Evolutionary conservation across 2,888 invertebrate genomes (phyloP).

Genomic region (Gortyna flavago): DNA sequence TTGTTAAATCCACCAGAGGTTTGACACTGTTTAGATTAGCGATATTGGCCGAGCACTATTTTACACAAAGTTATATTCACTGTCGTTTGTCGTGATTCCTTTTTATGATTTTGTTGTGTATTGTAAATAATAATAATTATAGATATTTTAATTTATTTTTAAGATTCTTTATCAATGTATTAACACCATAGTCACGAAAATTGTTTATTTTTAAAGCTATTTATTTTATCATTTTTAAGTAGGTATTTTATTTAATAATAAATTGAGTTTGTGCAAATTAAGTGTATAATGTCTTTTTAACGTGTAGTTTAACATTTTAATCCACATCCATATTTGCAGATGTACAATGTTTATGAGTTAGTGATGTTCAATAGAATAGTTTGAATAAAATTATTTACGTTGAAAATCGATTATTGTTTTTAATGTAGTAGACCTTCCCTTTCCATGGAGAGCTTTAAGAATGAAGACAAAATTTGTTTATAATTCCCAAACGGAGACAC

Average conservation of each 20-base stretch:
- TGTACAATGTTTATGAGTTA: slow-evolving; percentile 90
- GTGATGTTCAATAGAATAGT: slow-evolving; percentile 90
- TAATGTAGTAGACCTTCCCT: slow-evolving; percentile 17
- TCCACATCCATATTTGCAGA: slow-evolving; percentile 89
- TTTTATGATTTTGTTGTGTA: slow-evolving; percentile 71
- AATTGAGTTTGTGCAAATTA: slow-evolving; percentile 86
- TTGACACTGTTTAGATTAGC: slow-evolving; percentile 66
- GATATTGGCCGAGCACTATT: slow-evolving; percentile 62
- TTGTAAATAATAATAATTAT: slow-evolving; percentile 78
- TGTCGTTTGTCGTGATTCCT: slow-evolving; percentile 75
- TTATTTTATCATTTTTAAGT: slow-evolving; percentile 85
- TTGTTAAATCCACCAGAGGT: slow-evolving; percentile 63
- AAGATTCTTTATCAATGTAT: slow-evolving; percentile 82
- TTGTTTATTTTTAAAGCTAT: slow-evolving; percentile 87
- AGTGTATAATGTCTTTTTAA: slow-evolving; percentile 81
- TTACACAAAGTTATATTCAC: slow-evolving; percentile 52
- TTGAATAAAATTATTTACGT: slow-evolving; percentile 91
- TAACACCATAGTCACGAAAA: slow-evolving; percentile 83
- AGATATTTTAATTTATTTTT: slow-evolving; percentile 78
- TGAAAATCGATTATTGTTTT: slow-evolving; percentile 87
- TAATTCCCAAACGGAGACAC: not conserved
- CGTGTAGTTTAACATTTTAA: slow-evolving; percentile 76
- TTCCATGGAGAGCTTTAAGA: not conserved
- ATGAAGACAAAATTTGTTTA: not conserved
- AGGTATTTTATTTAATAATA: slow-evolving; percentile 86